These are phyloP conservation scores for Dicrostonyx torquatus DNA, from an alignment of 2,797 vertebrate species.

Conservation along the genomic window DNA sequence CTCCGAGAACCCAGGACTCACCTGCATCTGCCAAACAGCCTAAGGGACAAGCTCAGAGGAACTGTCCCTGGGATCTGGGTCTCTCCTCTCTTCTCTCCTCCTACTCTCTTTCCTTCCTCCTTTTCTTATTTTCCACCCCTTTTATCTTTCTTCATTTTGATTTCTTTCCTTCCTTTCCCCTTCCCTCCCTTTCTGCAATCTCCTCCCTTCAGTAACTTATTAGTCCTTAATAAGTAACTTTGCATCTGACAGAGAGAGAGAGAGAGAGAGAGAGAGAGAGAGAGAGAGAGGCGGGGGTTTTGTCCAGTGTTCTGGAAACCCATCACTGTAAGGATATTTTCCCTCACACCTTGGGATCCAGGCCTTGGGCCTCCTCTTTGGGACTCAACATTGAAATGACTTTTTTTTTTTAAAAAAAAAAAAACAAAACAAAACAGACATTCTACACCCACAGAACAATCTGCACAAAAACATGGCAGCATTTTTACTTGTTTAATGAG, in stretches of 20 bases:
- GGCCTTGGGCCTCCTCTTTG: constrained; percentile 83
- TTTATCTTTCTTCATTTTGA: too few species aligned
- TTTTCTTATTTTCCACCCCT: not conserved
- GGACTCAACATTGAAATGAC: constrained; percentile 85
- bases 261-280: constrained; percentile 57
- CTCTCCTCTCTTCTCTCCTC: not conserved
- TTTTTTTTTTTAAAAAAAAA: constrained; percentile 47
- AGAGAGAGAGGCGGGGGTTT: not conserved
- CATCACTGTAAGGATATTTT: constrained; percentile 86
- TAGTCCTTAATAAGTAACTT: constrained; percentile 52
- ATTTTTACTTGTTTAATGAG: constrained; percentile 88
- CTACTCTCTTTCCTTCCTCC: not conserved
- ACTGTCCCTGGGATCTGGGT: constrained; percentile 50
- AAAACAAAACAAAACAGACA: constrained; percentile 72
- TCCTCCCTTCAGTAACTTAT: constrained; percentile 44
- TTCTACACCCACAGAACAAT: constrained; percentile 82
- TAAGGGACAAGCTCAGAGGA: constrained; percentile 82
- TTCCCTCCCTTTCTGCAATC: not conserved
- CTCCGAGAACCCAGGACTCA: constrained; percentile 78
- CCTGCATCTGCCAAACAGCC: constrained; percentile 82
- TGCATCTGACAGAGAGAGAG: not conserved
- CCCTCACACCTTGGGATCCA: constrained; percentile 80
- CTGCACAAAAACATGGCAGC: constrained; percentile 84
- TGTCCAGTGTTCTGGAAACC: constrained; percentile 82
- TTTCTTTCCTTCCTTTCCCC: not conserved